Evolutionary conservation across 2,797 vertebrate genomes (phyloP).

Genomic region (Crypturellus tataupa): DNA sequence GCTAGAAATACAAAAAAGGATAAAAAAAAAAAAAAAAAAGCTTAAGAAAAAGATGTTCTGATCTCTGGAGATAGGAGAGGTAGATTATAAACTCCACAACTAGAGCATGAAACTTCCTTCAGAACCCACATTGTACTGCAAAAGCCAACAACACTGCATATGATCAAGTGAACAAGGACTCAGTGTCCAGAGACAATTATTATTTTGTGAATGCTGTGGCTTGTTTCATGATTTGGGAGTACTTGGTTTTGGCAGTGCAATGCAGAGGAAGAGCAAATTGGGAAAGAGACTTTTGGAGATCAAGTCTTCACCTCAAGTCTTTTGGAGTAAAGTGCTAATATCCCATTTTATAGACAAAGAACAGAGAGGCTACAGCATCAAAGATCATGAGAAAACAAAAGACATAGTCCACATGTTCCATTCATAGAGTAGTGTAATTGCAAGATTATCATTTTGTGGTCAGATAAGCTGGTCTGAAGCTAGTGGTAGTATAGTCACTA

Average conservation of each 20-base stretch:
- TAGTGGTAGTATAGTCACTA: neutral
- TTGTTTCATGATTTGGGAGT: neutral
- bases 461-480: neutral
- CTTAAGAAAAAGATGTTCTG: too few species aligned
- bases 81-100: neutral
- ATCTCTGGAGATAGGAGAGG: neutral
- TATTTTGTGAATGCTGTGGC: neutral
- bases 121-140: accelerated
- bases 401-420: neutral
- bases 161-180: neutral
- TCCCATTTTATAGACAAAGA: neutral
- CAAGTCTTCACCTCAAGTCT: neutral
- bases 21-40: neutral
- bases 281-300: too few species aligned
- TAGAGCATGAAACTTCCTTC: neutral
- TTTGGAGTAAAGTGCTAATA: accelerated
- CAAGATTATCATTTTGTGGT: neutral
- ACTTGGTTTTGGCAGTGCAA: neutral
- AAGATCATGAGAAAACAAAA: neutral
- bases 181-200: neutral
- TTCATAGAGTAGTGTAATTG: neutral
- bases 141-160: accelerated
- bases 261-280: neutral
- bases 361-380: neutral
- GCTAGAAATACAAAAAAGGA: neutral